Evolutionary conservation across 2,113 vertebrate species (phyloP).

Genomic region (Nothoprocta perdicaria): DNA sequence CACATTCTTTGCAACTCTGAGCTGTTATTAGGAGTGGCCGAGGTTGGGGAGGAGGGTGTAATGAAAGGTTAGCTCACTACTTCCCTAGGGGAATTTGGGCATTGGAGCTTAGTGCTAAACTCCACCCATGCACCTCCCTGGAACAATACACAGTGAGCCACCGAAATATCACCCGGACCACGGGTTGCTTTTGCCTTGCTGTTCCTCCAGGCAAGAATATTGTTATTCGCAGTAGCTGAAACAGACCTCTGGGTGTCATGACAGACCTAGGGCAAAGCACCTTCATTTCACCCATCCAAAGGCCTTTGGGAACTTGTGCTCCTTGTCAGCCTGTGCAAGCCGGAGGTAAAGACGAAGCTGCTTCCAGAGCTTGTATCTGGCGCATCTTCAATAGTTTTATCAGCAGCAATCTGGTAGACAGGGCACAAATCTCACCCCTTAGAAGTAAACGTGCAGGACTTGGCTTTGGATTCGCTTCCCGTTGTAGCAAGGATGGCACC

Average conservation of each 20-base stretch:
- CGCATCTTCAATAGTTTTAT: not conserved
- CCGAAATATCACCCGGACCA: not conserved
- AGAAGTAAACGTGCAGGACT: not conserved
- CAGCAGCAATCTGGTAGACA: not conserved
- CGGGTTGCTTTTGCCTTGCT: not conserved
- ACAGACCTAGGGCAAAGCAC: not conserved
- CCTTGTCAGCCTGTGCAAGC: accelerated
- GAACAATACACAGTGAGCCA: accelerated
- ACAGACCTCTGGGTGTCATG: conserved; percentile 56
- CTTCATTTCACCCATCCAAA: accelerated
- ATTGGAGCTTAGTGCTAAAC: not conserved
- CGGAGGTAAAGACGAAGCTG: not conserved
- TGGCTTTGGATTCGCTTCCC: not conserved
- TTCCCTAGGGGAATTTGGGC: not conserved
- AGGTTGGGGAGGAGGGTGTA: not conserved
- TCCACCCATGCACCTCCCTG: not conserved
- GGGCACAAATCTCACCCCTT: not conserved
- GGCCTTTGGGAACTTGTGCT: not conserved
- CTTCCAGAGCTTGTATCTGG: not conserved
- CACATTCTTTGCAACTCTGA: not conserved
- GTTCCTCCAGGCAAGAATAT: not conserved
- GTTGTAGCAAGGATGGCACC: not conserved
- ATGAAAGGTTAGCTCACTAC: not conserved
- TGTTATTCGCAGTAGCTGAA: not conserved
- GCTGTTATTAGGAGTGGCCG: not conserved